A percentile compares a stretch with the other conserved stretches of the same genome.
Conservation (phyloP, 2,797 vertebrate genomes). For the Naso thynnoides region DNA sequence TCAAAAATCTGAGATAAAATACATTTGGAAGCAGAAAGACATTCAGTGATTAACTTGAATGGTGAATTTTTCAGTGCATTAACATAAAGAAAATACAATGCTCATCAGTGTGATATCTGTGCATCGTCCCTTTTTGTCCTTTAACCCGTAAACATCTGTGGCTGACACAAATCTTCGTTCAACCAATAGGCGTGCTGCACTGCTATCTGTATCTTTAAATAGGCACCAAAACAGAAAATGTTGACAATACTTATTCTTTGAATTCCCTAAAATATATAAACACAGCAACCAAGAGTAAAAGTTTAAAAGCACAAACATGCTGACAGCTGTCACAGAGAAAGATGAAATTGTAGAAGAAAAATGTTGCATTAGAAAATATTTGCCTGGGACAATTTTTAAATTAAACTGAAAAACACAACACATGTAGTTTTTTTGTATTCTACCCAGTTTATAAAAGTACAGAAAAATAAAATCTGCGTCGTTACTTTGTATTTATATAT, state of each 20-base stretch:
- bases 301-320: too few species aligned
- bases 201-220: neutral
- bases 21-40: neutral
- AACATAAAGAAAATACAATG: neutral
- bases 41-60: neutral
- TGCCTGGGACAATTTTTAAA: too few species aligned
- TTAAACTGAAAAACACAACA: too few species aligned
- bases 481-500: too few species aligned
- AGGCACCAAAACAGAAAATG: neutral
- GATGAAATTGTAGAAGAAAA: too few species aligned
- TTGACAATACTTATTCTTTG: neutral
- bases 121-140: neutral
- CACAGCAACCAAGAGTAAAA: neutral
- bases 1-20: neutral
- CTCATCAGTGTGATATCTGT: neutral
- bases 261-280: neutral
- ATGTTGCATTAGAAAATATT: too few species aligned
- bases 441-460: too few species aligned
- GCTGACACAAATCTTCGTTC: too few species aligned
- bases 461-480: too few species aligned
- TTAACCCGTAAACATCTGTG: neutral
- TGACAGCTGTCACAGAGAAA: too few species aligned
- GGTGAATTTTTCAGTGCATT: neutral
- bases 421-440: too few species aligned
- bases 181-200: neutral